Conservation (phyloP, 2,113 vertebrate genomes). For the Proterorhinus semilunaris region DNA sequence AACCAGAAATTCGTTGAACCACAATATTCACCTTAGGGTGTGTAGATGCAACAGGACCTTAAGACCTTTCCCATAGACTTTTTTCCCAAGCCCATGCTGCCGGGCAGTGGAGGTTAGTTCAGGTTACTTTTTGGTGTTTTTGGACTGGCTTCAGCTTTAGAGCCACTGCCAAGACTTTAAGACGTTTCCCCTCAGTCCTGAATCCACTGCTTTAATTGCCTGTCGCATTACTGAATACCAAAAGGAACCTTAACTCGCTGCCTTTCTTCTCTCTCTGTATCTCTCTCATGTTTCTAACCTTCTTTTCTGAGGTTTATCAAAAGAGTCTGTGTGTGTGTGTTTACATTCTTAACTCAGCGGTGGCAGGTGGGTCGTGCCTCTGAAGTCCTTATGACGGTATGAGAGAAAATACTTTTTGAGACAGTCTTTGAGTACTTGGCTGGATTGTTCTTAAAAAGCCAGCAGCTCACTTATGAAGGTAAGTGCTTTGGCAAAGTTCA, state of each 20-base stretch:
- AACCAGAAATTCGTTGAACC: too few species aligned
- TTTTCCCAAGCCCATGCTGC: constrained; percentile 4
- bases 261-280: constrained; percentile 40
- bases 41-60: background rate
- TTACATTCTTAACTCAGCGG: constrained; percentile 41
- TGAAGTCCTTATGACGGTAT: constrained; percentile 33
- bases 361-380: constrained; percentile 40
- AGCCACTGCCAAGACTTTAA: constrained; percentile 55
- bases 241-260: constrained; percentile 42
- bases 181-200: constrained; percentile 43
- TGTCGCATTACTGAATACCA: constrained; percentile 49
- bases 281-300: constrained; percentile 30
- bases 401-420: constrained; percentile 37
- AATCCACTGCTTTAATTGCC: constrained; percentile 54
- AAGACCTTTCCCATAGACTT: background rate
- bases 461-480: constrained; percentile 16
- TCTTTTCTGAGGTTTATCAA: constrained; percentile 29
- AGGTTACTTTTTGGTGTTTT: constrained; percentile 26
- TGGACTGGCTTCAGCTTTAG: constrained; percentile 28
- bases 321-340: constrained; percentile 39
- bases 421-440: constrained; percentile 15
- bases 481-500: background rate
- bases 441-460: constrained; percentile 28
- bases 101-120: constrained; percentile 23
- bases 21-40: too few species aligned